Evolutionary conservation across 1,140 invertebrate species (phyloP), one percentile per base, ranked within the genome.

Genomic region (Xylocopa sonorina): DNA sequence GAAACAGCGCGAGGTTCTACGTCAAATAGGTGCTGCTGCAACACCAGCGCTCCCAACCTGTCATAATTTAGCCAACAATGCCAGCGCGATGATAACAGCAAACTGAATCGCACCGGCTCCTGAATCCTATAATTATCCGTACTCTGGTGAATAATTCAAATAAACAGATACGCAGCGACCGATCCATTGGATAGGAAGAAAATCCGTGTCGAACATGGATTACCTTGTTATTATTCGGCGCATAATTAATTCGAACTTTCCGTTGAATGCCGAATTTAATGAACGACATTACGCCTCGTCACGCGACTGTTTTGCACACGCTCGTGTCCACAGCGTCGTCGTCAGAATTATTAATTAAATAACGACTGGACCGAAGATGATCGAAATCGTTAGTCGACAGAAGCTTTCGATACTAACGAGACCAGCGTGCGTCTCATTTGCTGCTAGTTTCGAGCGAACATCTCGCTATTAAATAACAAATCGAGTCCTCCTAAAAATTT

Each of bases 331-430:
- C 14, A 32, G 9, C 16, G 9, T 4, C 29, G 24, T 38, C 38
- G 66, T 18, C 4, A 7, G 27, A 67, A 55, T 76, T 67, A 76
- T 76, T 60, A 48, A 75, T 77, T 50, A 27, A 71, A 77, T 58
- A 41, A 16, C 32, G 43, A 16, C 5, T 14, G 10, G 16, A 24
- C 16, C n/a, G n/a, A 60, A 69, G 62, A 66, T 29, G 34, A 4
- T 29, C 4, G 10, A n/a, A 27, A 21, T 21, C 5, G n/a, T 5
- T 21, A 16, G 50, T 32, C 27, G 16, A 10, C 41, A 7, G 12
- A 14, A 3, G 34, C 16, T 29, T 14, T 18, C 18, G 14, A n/a
- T n/a, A 6, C 32, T 5, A n/a, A n/a, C n/a, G 34, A 58, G 10
- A 53, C n/a, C 12, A 24, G 24, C 12, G 2, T 24, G 16, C 27